Percentiles rank a stretch among this genome's conserved stretches.
Evolutionary conservation across 2,113 vertebrate genomes (phyloP).

Genomic region (Myxocyprinus asiaticus): DNA sequence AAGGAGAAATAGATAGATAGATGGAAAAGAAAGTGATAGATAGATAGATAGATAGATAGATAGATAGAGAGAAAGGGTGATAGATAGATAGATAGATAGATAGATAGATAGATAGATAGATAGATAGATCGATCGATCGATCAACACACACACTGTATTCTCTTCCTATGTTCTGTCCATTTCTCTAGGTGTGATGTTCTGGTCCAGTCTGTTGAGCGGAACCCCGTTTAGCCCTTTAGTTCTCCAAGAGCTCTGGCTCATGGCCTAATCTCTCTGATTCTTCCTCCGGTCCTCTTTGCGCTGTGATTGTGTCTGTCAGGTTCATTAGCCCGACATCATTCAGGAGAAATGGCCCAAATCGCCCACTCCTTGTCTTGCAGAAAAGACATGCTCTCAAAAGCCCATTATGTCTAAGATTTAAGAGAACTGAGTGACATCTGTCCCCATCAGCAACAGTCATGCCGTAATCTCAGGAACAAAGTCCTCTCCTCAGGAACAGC

Average conservation of each 20-base stretch:
- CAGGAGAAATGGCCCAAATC: constrained; percentile 61
- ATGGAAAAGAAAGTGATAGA: too few species aligned
- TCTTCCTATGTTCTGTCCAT: too few species aligned
- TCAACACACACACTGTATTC: too few species aligned
- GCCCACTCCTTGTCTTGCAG: constrained; percentile 56
- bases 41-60: too few species aligned
- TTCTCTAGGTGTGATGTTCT: constrained; percentile 5
- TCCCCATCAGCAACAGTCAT: constrained; percentile 20
- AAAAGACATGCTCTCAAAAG: constrained; percentile 60
- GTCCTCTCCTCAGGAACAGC: constrained; percentile 19
- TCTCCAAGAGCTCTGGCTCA: not conserved
- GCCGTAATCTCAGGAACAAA: constrained; percentile 62
- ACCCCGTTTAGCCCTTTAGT: not conserved
- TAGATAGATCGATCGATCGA: too few species aligned
- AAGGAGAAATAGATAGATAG: too few species aligned
- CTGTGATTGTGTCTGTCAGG: constrained; percentile 57
- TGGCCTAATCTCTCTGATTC: constrained; percentile 18
- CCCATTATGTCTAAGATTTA: constrained; percentile 67
- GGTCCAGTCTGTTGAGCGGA: not conserved
- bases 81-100: too few species aligned
- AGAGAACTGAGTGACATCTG: constrained; percentile 64
- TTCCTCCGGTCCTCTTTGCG: constrained; percentile 41
- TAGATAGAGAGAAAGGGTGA: too few species aligned
- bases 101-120: too few species aligned
- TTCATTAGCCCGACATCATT: constrained; percentile 54